A percentile compares a stretch with the other conserved stretches of the same genome.
These are phyloP conservation scores for Ashinkailepas kermadecensis DNA, from an alignment of 2,888 invertebrate species.

Conservation along the genomic window DNA sequence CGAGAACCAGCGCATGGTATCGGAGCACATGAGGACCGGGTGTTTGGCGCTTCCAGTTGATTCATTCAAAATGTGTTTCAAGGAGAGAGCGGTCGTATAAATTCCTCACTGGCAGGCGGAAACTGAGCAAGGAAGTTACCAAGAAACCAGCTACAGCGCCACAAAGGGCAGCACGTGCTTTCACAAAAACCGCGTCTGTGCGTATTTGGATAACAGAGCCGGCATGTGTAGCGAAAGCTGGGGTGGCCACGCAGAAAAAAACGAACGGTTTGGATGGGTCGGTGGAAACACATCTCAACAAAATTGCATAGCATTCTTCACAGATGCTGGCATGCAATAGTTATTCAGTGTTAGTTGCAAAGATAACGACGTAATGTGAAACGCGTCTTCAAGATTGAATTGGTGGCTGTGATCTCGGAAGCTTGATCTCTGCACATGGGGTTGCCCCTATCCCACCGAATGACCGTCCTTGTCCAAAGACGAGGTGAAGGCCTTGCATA, in stretches of 20 bases:
- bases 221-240: too few relatives aligned
- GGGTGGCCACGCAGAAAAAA: background rate
- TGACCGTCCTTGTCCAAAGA: background rate
- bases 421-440: background rate
- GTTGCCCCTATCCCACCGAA: background rate
- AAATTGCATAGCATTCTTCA: background rate
- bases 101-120: background rate
- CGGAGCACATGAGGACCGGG: constrained; percentile 28
- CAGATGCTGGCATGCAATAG: background rate
- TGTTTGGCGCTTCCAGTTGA: constrained; percentile 32
- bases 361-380: background rate
- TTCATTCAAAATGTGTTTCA: constrained; percentile 19
- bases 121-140: too few relatives aligned
- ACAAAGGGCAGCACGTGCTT: too few relatives aligned
- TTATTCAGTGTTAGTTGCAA: background rate
- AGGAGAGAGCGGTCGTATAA: background rate
- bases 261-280: background rate
- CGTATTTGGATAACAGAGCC: too few relatives aligned
- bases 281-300: background rate
- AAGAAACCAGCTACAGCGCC: too few relatives aligned
- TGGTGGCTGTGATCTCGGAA: constrained; percentile 9
- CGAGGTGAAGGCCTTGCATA: too few relatives aligned
- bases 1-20: background rate
- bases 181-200: too few relatives aligned
- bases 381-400: too few relatives aligned